Evolutionary conservation across 2,113 vertebrate genomes (phyloP), one percentile per base, ranked within the genome.

Genomic region (Mesoclemmys tuberculata): DNA sequence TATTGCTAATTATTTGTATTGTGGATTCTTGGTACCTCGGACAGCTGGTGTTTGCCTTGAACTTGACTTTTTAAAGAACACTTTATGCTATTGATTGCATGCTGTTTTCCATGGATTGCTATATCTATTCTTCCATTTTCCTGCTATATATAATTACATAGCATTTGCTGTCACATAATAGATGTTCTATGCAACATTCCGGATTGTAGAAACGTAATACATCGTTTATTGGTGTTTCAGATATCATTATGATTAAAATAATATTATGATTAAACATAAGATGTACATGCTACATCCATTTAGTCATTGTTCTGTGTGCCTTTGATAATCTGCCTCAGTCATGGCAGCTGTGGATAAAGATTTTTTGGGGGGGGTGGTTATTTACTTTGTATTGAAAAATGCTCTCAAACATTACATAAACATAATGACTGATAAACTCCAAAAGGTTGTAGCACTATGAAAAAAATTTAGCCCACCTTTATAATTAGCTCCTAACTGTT

Each of bases 1-100:
- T 35, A 75, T 19, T 24, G 46, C n/a, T 82, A 79, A 61, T 82
- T 75, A 82, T 82, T 27, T 78, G 61, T n/a, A 74, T 55, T 80
- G 68, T 56, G 58, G 26, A 74, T 81, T 61, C 21, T 48, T 82
- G 74, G 78, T 51, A 61, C 44, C 79, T 26, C 9, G 46, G 61
- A 55, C 90, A 91, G 90, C 90, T 91, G 90, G 79, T 61, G 90
- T 61, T 86, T 86, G 84, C 90, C 74, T 58, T 87, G 84, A 91
- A 77, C 64, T 86, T 77, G 84, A 87, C 84, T 87, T 91, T n/a
- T 74, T 31, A 58, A 68, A 68, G 81, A 81, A 71, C 56, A 77
- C 74, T 44, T 75, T 35, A 41, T 22, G 12, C 54, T 54, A 87
- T 87, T 86, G 78, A 82, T 82, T 91, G 84, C 64, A 79, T 80